Evolutionary conservation across 1,140 invertebrate genomes (phyloP), one percentile per base, ranked within the genome.

Genomic region (Stegodyphus dumicola): DNA sequence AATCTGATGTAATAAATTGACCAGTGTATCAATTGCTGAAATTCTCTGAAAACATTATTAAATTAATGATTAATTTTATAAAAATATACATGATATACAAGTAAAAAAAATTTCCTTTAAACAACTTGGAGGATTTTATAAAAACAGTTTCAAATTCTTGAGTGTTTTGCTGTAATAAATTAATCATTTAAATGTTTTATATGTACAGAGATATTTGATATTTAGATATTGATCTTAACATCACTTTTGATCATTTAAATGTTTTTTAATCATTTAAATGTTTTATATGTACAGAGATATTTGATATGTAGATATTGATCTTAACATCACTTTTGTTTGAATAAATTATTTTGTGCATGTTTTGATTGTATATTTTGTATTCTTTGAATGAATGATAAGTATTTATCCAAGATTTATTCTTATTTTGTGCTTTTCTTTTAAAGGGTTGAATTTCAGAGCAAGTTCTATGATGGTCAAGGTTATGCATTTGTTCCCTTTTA

Each of bases 361-460:
- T n/a, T 67, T 67, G 17, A 15, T 9, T 18, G 6, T 9, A 67
- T 15, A 67, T n/a, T 15, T 67, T 18, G 17, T 67, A 15, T n/a
- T 17, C 13, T n/a, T 67, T 11, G 9, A 17, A 13, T 17, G 7
- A n/a, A 67, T n/a, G 7, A 17, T 17, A 17, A 7, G 7, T 1
- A 2, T 17, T 67, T 17, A 17, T 67, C 10, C n/a, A 66, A n/a
- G 6, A 66, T 66, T 9, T 67, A 18, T n/a, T 67, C 7, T 7
- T n/a, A 67, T 7, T n/a, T n/a, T 67, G 17, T n/a, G 7, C n/a
- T 67, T 18, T 17, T 67, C n/a, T 70, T 91, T 92, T 76, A 54
- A 91, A 97, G 96, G 96, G 97, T 99, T 69, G 97, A 99, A 90
- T 99, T 99, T 89, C 97, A 99, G 91, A 99, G 96, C 91, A 99